A percentile compares a stretch with the other conserved stretches of the same genome.
Conservation (phyloP, 2,888 invertebrate species). For the Aphidius colemani region DNA sequence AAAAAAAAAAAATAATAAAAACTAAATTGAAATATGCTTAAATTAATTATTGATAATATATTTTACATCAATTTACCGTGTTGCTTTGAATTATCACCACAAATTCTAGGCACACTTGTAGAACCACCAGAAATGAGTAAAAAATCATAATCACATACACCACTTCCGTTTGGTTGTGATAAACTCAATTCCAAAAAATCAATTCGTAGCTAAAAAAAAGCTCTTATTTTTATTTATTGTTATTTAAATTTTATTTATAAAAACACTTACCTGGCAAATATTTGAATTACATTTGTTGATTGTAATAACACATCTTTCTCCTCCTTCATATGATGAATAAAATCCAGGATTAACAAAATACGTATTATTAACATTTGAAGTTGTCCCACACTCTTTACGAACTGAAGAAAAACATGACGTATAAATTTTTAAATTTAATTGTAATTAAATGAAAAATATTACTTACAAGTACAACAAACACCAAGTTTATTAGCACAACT, state of each 20-base stretch:
- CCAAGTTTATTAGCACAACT: slow-evolving; percentile 76
- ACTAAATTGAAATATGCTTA: background rate
- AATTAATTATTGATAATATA: background rate
- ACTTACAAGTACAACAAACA: slow-evolving; percentile 82
- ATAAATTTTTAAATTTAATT: background rate
- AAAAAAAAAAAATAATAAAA: slow-evolving; percentile 23
- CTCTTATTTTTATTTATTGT: background rate
- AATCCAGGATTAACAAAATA: slow-evolving; percentile 82
- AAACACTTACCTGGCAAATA: slow-evolving; percentile 69
- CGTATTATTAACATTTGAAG: slow-evolving; percentile 77
- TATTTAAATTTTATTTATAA: background rate
- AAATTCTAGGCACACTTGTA: slow-evolving; percentile 71
- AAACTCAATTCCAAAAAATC: slow-evolving; percentile 77
- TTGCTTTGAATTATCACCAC: slow-evolving; percentile 82
- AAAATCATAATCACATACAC: slow-evolving; percentile 73
- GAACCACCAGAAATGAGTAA: slow-evolving; percentile 74
- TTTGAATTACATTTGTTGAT: slow-evolving; percentile 72
- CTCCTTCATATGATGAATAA: slow-evolving; percentile 73
- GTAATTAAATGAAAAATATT: slow-evolving; percentile 7
- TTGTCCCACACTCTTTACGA: slow-evolving; percentile 72
- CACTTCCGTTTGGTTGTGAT: slow-evolving; percentile 75
- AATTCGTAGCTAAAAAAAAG: slow-evolving; percentile 68
- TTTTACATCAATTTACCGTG: slow-evolving; percentile 60
- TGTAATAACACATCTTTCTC: slow-evolving; percentile 72
- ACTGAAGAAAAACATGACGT: slow-evolving; percentile 61